Base-by-base conservation (phyloP, 1,140 invertebrate genomes). In the Drosophila quadrilineata region DNA sequence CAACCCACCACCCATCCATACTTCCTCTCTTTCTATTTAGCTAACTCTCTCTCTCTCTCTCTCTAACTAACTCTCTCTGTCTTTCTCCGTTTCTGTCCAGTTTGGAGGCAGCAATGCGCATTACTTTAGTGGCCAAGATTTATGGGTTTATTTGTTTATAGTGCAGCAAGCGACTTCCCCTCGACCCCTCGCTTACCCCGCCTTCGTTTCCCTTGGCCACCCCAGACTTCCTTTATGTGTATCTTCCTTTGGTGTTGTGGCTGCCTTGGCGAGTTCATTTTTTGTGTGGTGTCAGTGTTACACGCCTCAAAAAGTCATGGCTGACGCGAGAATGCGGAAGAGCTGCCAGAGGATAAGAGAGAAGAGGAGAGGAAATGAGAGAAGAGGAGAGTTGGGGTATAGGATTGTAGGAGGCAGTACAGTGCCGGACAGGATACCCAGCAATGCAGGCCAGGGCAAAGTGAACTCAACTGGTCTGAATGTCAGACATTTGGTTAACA, bases 111-210 rank as follows among this genome's bases (percentile, higher is more conserved):
- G 63, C 40, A 53, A 54, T 67, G 58, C 54, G 63, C 54, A 68
- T 71, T 71, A 68, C 36, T 71, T 71, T 71, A 67, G 69, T 53
- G 71, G 57, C 75, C 59, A 82, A 80, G 75, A 80, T 80, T 80
- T 80, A 80, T 80, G 71, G 66, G 71, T 80, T 80, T 80, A 80
- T 80, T 80, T 80, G 76, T 80, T 72, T 68, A 71, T 49, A 64
- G 67, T 71, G 56, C 43, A 33, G 22, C 50, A 35, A 40, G 19
- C 43, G 33, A 5, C 8, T 2, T 17, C 10, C 9, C 17, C 16
- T 6, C 5, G n/a, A n/a, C 0, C 26, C 6, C 26, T 10, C 1
- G 1, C 28, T 24, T 2, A 14, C 16, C n/a, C 3, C 2, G 10
- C 5, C 33, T 8, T 29, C 8, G 3, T 22, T 19, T 46, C 22